Evolutionary conservation across 2,797 vertebrate species (phyloP).

Genomic region (Hafferia zeledoni): DNA sequence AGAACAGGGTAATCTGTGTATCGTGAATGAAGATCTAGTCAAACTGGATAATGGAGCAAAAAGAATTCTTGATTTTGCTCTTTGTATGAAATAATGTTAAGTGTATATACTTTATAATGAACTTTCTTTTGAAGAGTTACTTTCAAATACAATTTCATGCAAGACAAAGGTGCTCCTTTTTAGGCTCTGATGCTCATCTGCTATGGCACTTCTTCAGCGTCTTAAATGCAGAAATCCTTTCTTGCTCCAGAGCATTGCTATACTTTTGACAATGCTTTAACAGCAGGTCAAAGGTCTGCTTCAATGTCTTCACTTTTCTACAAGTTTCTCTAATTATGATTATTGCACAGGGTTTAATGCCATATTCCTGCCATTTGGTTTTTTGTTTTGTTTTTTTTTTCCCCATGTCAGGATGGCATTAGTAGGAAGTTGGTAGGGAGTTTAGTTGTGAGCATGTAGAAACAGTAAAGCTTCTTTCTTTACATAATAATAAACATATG

Average conservation of each 20-base stretch:
- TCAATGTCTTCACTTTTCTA: not conserved
- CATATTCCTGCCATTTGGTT: not conserved
- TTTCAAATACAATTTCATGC: not conserved
- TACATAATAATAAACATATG: not conserved
- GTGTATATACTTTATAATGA: not conserved
- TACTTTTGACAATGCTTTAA: not conserved
- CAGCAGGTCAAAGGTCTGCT: not conserved
- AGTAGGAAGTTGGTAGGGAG: not conserved
- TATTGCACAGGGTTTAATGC: not conserved
- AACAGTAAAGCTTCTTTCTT: not conserved
- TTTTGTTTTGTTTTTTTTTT: not conserved
- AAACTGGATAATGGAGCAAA: not conserved
- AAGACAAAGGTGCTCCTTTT: accelerated
- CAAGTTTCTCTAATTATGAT: not conserved
- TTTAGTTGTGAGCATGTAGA: not conserved
- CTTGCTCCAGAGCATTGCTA: not conserved
- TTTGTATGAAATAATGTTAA: not conserved
- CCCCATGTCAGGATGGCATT: not conserved
- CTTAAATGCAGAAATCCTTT: not conserved
- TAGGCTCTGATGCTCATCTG: not conserved
- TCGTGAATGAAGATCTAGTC: not conserved
- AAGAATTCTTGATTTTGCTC: not conserved
- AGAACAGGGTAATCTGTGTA: not conserved
- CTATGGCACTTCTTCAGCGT: not conserved
- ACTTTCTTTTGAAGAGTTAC: not conserved